Evolutionary conservation across 2,113 vertebrate genomes (phyloP), one percentile per base, ranked within the genome.

Genomic region (Oncorhynchus nerka): DNA sequence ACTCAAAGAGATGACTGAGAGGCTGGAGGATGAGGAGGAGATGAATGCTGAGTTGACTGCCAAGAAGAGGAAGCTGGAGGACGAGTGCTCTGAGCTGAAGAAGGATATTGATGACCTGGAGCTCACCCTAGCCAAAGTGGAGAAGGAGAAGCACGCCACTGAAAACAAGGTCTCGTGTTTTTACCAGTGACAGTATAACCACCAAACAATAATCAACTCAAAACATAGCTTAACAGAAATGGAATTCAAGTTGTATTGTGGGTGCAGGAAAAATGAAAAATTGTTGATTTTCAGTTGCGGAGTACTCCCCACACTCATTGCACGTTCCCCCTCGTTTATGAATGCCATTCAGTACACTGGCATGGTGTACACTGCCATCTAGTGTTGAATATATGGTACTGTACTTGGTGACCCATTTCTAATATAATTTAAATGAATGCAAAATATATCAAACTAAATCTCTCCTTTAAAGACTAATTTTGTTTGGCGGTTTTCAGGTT

Each of bases 81-180:
- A 62, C 0, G 59, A 62, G 59, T 62, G 59, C 16, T 62, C 59
- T 62, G 59, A 62, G 59, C 59, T 62, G n/a, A 62, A 62, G 59
- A 62, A 62, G n/a, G 59, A 62, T n/a, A 62, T 62, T 62, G 59
- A 62, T 62, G 59, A 62, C 59, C 59, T 62, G 59, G 59, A 62
- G 59, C 59, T 62, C 19, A 62, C 59, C n/a, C 59, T 62, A 5
- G 59, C 59, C 59, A 62, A 62, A 62, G 59, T 62, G 59, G 59
- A 62, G 59, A 62, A 62, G 59, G 59, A 62, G 59, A 62, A 62
- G n/a, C 59, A 62, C 59, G 59, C 59, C 59, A 62, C 59, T 62
- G 59, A 62, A 62, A 62, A 62, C 59, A 62, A 62, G 59, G 59
- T 62, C 19, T n/a, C 0, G 1, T 19, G 51, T 45, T 22, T 34